A percentile compares a stretch with the other conserved stretches of the same genome.
These are phyloP conservation scores for Cylindroiulus punctatus DNA, from an alignment of 2,888 invertebrate genomes.

Conservation along the genomic window DNA sequence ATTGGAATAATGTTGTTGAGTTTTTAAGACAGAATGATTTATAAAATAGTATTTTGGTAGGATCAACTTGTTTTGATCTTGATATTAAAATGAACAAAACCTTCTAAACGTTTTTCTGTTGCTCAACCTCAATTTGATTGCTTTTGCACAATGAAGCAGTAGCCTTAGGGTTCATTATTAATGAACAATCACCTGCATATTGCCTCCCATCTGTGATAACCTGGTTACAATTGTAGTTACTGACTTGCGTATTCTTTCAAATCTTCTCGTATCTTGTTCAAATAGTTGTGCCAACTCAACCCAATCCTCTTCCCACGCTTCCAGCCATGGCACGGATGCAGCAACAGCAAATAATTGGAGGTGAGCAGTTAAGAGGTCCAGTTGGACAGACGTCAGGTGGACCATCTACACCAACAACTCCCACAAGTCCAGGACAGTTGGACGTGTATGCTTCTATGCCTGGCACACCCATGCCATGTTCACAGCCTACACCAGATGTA, in stretches of 20 bases:
- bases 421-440: constrained; percentile 40
- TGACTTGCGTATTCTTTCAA: constrained; percentile 44
- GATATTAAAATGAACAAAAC: too few relatives aligned
- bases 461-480: constrained; percentile 47
- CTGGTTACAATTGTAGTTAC: background rate
- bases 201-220: background rate
- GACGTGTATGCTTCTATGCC: constrained; percentile 52
- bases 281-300: constrained; percentile 55
- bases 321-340: constrained; percentile 72
- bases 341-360: constrained; percentile 68
- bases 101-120: background rate
- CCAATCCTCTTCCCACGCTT: constrained; percentile 59
- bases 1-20: background rate
- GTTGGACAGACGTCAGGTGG: background rate
- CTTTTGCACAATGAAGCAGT: background rate
- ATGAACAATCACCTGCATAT: background rate
- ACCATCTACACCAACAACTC: constrained; percentile 50
- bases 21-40: too few relatives aligned
- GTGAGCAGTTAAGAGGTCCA: constrained; percentile 45
- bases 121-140: background rate
- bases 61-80: too few relatives aligned
- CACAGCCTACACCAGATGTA: constrained; percentile 1
- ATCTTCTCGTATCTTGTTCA: constrained; percentile 51
- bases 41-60: too few relatives aligned
- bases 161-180: background rate